Evolutionary conservation across 2,888 invertebrate genomes (phyloP).

Genomic region (Mantis religiosa): DNA sequence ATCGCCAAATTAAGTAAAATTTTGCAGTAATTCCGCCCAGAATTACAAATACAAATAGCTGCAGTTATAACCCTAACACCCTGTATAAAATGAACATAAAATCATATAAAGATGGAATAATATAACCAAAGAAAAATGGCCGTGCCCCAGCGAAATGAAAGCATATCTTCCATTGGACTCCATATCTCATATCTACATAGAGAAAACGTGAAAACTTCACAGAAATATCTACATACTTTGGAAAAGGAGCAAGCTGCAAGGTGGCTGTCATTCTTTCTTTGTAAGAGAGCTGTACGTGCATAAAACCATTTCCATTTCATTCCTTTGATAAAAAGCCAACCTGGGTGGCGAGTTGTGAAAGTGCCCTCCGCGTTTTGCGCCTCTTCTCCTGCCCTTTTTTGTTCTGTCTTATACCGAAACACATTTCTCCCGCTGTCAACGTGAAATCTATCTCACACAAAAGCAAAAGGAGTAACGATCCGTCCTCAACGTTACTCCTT

Average conservation of each 20-base stretch:
- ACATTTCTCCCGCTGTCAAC: not conserved
- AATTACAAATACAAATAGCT: too few species aligned
- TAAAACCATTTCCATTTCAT: not conserved
- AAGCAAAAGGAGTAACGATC: not conserved
- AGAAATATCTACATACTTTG: not conserved
- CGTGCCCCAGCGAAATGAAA: not conserved
- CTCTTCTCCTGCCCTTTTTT: not conserved
- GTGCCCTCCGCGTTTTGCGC: not conserved
- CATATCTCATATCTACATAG: not conserved
- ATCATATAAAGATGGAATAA: too few species aligned
- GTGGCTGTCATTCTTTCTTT: not conserved
- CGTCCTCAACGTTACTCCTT: not conserved
- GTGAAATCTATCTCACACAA: not conserved
- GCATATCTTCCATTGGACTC: not conserved
- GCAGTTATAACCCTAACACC: too few species aligned
- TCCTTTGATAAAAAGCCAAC: not conserved
- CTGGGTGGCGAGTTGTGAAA: not conserved
- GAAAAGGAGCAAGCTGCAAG: not conserved
- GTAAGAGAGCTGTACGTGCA: not conserved
- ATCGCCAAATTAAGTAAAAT: too few species aligned
- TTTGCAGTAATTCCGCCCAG: too few species aligned
- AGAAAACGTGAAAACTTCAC: not conserved
- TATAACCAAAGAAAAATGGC: too few species aligned
- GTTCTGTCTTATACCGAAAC: not conserved
- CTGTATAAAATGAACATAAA: too few species aligned